Evolutionary conservation across 2,888 invertebrate genomes (phyloP), one percentile per base, ranked within the genome.

Genomic region (Sicus ferrugineus): DNA sequence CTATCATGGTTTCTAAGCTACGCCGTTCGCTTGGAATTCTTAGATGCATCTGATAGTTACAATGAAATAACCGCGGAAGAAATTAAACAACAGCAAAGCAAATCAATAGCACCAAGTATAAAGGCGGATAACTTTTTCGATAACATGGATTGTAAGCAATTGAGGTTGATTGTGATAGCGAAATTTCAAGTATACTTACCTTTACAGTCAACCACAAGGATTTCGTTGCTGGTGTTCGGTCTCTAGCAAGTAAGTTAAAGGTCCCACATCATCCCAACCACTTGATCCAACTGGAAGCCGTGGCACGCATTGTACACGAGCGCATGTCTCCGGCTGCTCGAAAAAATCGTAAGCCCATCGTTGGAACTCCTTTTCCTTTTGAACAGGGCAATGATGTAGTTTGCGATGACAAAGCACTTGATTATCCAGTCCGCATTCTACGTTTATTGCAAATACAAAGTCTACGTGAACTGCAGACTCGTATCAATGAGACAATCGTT

Each of bases 401-500:
- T 1, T 73, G 77, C 78, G 89, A 89, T 31, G 92, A 93, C 80
- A 83, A 87, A 2, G 87, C 87, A 11, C 79, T 93, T 50, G 91
- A 92, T 74, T 88, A 90, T 76, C 92, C 93, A 2, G 92, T 92
- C 1, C 93, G 93, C 83, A 89, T 94, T 67, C 85, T 96, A 67
- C 88, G 93, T 54, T 87, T 96, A 50, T 83, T 93, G 56, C 92
- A 92, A 81, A 89, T 93, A 56, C 84, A 84, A 75, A 84, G 82
- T 65, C 73, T 85, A 1, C 83, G 86, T 0, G 76, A 85, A 73
- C 88, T 98, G 63, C 98, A 99, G 84, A 97, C 96, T 0, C 90
- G 89, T 78, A 96, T 98, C 64, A 99, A 99, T 85, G 95, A 97
- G 84, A 91, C 95, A 1, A 92, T 99, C 75, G 98, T 98, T 1